Conservation (phyloP, 2,888 invertebrate genomes). For the Tetanocera ferruginea region DNA sequence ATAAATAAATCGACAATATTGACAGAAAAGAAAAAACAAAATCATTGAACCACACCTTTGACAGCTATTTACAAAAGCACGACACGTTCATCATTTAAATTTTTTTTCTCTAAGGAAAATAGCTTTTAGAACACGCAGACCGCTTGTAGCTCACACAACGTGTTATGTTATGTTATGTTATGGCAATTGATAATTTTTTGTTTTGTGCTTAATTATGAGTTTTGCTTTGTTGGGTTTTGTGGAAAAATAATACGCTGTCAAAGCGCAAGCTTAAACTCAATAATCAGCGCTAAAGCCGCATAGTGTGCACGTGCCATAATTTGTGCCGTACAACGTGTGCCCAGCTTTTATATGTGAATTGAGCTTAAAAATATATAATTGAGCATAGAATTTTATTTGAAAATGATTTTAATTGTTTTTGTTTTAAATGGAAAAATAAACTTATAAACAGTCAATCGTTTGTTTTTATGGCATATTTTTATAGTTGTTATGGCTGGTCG, state of each 20-base stretch:
- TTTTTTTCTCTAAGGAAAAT: background rate
- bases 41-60: background rate
- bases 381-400: background rate
- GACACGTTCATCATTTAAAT: background rate
- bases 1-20: background rate
- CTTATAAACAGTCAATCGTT: too few relatives aligned
- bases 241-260: too few relatives aligned
- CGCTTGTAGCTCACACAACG: too few relatives aligned
- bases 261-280: background rate
- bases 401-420: background rate
- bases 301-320: slow-evolving; percentile 13
- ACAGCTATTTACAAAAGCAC: background rate
- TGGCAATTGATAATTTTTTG: too few relatives aligned
- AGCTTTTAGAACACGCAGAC: background rate
- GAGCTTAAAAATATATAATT: background rate
- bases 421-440: too few relatives aligned
- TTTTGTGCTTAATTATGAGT: too few relatives aligned
- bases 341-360: background rate
- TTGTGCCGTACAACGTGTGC: background rate
- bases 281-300: background rate
- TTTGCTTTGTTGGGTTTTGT: too few relatives aligned
- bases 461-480: too few relatives aligned
- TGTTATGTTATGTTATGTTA: too few relatives aligned
- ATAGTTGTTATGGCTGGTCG: too few relatives aligned
- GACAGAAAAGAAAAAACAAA: too few relatives aligned